Evolutionary conservation across 2,113 vertebrate species (phyloP), one percentile per base, ranked within the genome.

Genomic region (Actenoides lindsayi): DNA sequence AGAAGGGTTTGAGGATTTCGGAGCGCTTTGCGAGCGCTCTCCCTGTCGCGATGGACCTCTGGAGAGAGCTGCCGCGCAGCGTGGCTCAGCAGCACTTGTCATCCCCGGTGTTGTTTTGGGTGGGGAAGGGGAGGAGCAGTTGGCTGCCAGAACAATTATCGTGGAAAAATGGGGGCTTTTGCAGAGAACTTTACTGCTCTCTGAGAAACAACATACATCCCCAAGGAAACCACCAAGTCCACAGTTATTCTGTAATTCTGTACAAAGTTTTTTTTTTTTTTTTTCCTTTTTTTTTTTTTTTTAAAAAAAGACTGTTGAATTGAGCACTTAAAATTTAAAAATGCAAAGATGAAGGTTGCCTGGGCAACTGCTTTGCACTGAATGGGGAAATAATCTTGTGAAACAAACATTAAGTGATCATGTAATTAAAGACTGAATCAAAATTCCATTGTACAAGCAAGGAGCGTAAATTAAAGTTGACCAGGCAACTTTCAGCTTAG

Each of bases 301-400:
- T 37, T 37, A 37, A 10, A 68, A 51, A 31, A 33, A 83, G 73
- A n/a, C 19, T 85, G 56, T 87, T 80, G 81, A 95, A 93, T 91
- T 91, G 95, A 96, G 84, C 70, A 96, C 95, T 97, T 94, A 96
- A 95, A 96, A 91, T 96, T 96, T 96, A 84, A 96, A 95, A 97
- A 96, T 96, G 95, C 94, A 96, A 94, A 96, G 94, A 96, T 95
- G 95, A 93, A 96, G 95, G 96, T 97, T 97, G 96, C 96, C 96
- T 95, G 96, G 96, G 95, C 87, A 97, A 97, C 95, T 97, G 95
- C 93, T 94, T 96, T 96, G 90, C 90, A 91, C 87, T 93, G 90
- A 96, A 95, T 95, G 94, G 96, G 90, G 78, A 96, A 88, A 96
- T 93, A 94, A 91, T 97, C 94, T 90, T 95, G 85, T 95, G 95